Evolutionary conservation across 2,888 invertebrate species (phyloP), one percentile per base, ranked within the genome.

Genomic region (Copidosoma aretas): DNA sequence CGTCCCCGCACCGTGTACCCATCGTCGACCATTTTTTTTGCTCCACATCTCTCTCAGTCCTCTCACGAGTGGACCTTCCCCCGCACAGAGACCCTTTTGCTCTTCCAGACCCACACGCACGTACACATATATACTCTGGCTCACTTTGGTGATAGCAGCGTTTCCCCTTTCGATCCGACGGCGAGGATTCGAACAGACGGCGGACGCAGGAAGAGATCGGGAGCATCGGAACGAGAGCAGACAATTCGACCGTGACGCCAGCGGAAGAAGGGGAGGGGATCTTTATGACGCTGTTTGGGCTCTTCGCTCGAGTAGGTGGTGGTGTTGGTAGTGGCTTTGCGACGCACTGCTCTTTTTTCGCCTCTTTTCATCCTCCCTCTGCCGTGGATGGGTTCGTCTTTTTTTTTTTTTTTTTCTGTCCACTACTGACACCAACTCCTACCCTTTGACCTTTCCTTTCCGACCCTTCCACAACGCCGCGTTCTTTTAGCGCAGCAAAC

Each of bases 231-330:
- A 46, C 14, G 43, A 46, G 43, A 46, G 43, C 43, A 17, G 43
- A 8, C 43, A 46, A 46, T 2, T 46, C 25, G 54, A 22, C 25
- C 1, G 54, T 54, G 25, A 25, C 54, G 25, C 17, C 73, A 56
- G 22, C 69, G 72, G 69, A 73, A 76, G 75, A 19, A 49, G 32
- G 32, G 75, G 76, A 49, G 32, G 32, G 75, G 76, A 78, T 77
- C 76, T 81, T 80, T 79, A 80, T 80, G 76, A 76, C 70, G 74
- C 77, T 78, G 79, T 79, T 52, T 79, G 77, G 76, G 75, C 77
- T 77, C 78, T 78, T 74, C 75, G 71, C 70, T 76, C 76, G 74
- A 76, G 77, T 76, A 75, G 76, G 74, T 72, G 71, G 74, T 72
- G n/a, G n/a, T n/a, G n/a, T 76, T 75, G 41, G 74, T 72, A 77